A percentile compares a stretch with the other conserved stretches of the same genome.
These are phyloP conservation scores for Silurus asotus DNA, from an alignment of 2,113 vertebrate genomes.

Conservation along the genomic window DNA sequence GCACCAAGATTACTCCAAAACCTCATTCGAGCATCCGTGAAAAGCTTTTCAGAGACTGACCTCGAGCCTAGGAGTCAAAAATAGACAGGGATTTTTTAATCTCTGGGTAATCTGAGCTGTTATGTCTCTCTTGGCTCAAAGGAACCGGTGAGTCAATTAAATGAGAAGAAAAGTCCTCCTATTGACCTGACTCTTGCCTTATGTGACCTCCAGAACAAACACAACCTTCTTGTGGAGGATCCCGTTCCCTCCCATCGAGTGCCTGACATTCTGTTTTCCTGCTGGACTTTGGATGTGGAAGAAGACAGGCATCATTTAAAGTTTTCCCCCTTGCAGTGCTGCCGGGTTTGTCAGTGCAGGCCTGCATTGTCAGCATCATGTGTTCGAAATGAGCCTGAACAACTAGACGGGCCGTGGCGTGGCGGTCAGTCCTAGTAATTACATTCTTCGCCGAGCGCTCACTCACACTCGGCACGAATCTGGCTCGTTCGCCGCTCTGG, in stretches of 20 bases:
- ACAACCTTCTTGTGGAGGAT: background rate
- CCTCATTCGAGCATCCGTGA: background rate
- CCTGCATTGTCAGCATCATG: constrained; percentile 63
- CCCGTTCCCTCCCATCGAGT: constrained; percentile 42
- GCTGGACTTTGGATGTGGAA: background rate
- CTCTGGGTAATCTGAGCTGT: constrained; percentile 66
- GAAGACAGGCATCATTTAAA: constrained; percentile 56
- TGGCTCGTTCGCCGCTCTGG: constrained; percentile 9
- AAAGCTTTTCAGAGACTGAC: background rate
- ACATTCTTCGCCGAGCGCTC: constrained; percentile 47
- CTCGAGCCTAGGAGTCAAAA: constrained; percentile 33
- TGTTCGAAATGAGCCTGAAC: constrained; percentile 55
- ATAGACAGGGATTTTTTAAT: constrained; percentile 50
- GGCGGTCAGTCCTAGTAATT: constrained; percentile 64
- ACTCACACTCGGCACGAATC: constrained; percentile 15
- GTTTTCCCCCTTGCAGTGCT: constrained; percentile 29
- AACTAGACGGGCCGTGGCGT: constrained; percentile 57
- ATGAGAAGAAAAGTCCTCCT: constrained; percentile 67
- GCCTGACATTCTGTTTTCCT: constrained; percentile 45
- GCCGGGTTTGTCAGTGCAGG: constrained; percentile 22
- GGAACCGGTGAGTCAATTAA: constrained; percentile 69
- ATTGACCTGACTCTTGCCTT: constrained; percentile 63
- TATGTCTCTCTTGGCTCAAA: constrained; percentile 56
- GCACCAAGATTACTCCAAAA: background rate
- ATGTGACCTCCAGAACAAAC: constrained; percentile 32